Percentiles rank a stretch among this genome's conserved stretches.
phyloP scores from a whole-genome alignment of 92 coral and sea anemone species.

The Micromussa lordhowensis region DNA sequence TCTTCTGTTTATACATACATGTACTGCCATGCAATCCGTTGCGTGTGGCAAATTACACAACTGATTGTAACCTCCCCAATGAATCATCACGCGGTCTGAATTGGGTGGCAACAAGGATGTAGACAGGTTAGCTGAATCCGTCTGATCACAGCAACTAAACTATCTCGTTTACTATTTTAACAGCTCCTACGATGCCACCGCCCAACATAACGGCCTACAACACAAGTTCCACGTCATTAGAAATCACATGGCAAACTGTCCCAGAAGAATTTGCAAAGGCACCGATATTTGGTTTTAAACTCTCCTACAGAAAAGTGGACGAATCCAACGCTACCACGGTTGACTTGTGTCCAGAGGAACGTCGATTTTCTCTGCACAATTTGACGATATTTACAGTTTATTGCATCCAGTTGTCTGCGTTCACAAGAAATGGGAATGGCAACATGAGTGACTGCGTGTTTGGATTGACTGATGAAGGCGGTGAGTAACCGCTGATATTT shows the following conservation, averaged over 20 bases:
- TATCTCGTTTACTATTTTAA: neutral
- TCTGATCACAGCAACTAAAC: too few relatives aligned
- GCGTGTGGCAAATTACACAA: too few relatives aligned
- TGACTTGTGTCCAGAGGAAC: neutral
- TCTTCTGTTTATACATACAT: too few relatives aligned
- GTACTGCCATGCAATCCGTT: too few relatives aligned
- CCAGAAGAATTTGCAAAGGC: slow-evolving; percentile 7
- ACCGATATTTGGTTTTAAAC: neutral
- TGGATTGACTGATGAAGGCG: slow-evolving; percentile 7
- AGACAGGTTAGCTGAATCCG: too few relatives aligned
- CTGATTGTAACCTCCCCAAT: too few relatives aligned
- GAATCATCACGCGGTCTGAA: too few relatives aligned
- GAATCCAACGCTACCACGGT: neutral
- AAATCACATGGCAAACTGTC: slow-evolving; percentile 13
- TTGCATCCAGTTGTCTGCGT: slow-evolving; percentile 20
- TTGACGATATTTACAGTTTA: slow-evolving; percentile 15
- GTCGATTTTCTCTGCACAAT: neutral
- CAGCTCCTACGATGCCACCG: neutral
- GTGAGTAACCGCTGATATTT: neutral
- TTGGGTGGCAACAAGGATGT: too few relatives aligned
- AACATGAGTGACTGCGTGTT: slow-evolving; percentile 3
- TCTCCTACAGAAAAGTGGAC: neutral
- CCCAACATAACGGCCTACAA: neutral
- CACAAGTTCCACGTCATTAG: slow-evolving; percentile 25
- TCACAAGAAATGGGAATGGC: slow-evolving; percentile 2